Conservation (phyloP, 2,797 vertebrate genomes). For the Phoeniculus purpureus region DNA sequence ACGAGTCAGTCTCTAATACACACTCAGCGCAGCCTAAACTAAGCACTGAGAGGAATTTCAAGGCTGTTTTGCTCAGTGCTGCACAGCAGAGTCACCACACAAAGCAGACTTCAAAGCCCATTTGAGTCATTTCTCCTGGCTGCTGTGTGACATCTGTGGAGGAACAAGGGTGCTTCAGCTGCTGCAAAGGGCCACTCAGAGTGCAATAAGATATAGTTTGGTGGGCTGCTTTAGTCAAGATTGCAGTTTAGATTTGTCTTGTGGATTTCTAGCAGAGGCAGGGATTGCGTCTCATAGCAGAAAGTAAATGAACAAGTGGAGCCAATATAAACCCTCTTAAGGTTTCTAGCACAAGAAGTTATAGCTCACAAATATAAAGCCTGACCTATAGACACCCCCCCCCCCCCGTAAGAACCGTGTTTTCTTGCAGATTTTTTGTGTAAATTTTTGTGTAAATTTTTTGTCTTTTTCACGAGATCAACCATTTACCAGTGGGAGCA, state of each 20-base stretch:
- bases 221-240: not conserved
- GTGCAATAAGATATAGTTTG: not conserved
- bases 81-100: not conserved
- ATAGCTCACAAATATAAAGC: conserved; percentile 33
- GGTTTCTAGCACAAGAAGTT: conserved; percentile 1
- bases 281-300: not conserved
- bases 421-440: conserved; percentile 30
- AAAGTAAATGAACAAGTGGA: conserved; percentile 47
- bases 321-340: conserved; percentile 14
- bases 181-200: fast-evolving
- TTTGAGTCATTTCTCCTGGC: not conserved
- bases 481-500: conserved; percentile 21
- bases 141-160: not conserved
- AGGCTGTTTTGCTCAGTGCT: not conserved
- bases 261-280: conserved; percentile 15
- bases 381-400: conserved; percentile 27
- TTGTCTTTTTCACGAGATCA: conserved; percentile 42
- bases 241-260: conserved; percentile 25
- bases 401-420: not conserved
- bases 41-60: fast-evolving
- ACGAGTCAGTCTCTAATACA: not conserved
- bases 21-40: no score
- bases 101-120: no score
- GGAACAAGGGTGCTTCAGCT: not conserved
- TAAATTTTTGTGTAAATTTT: no score